These are phyloP conservation scores for Aleiodes testaceus DNA, from an alignment of 2,888 invertebrate genomes.

Conservation along the genomic window DNA sequence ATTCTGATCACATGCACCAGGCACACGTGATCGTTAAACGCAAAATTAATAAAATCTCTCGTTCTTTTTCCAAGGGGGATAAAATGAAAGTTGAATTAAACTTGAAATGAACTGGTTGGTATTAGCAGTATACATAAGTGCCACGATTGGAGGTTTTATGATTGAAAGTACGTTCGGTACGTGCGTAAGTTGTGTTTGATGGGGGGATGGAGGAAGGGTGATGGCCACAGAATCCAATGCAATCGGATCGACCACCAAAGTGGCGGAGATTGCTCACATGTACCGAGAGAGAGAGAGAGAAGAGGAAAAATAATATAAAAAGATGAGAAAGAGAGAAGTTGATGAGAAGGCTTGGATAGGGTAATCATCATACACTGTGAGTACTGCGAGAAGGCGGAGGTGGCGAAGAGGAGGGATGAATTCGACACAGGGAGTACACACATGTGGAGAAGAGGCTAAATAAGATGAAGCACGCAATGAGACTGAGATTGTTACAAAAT, in stretches of 20 bases:
- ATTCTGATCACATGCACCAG: not conserved
- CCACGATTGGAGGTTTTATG: constrained; percentile 34
- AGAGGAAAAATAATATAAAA: constrained; percentile 35
- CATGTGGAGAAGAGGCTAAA: constrained; percentile 36
- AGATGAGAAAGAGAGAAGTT: constrained; percentile 36
- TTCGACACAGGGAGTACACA: constrained; percentile 25
- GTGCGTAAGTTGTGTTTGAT: constrained; percentile 46
- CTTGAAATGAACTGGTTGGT: constrained; percentile 44
- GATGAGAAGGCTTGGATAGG: constrained; percentile 44
- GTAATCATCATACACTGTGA: constrained; percentile 44
- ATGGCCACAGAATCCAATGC: constrained; percentile 42
- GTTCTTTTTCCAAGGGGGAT: not conserved
- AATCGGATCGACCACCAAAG: constrained; percentile 62
- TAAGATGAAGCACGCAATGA: constrained; percentile 53
- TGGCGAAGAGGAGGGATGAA: constrained; percentile 36
- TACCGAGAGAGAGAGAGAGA: constrained; percentile 26
- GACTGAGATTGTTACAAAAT: constrained; percentile 54
- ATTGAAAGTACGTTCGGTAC: constrained; percentile 45
- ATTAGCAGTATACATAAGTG: constrained; percentile 39
- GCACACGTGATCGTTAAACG: constrained; percentile 9
- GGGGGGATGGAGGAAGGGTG: constrained; percentile 17
- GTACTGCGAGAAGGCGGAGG: constrained; percentile 33
- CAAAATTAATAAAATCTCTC: constrained; percentile 31
- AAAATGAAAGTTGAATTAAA: constrained; percentile 41
- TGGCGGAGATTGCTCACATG: constrained; percentile 53